phyloP scores from a whole-genome alignment of 2,797 vertebrate species.

The Enteromius mattozi region DNA sequence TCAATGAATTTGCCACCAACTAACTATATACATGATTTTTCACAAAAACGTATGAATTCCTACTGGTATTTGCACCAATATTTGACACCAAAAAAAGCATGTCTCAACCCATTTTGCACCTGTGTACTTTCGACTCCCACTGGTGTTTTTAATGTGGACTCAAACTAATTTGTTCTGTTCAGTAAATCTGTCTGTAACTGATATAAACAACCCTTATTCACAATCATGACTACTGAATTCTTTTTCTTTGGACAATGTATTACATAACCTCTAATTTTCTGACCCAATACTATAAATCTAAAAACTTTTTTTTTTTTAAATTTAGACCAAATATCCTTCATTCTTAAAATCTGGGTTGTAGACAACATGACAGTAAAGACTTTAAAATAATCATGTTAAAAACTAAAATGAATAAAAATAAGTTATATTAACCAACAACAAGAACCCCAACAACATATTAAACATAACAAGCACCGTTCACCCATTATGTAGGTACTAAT shows the following conservation, averaged over 20 bases:
- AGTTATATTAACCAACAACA: neutral
- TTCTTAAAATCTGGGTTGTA: neutral
- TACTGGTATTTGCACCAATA: too few species aligned
- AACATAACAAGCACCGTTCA: neutral
- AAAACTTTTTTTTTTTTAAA: neutral
- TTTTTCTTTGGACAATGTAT: neutral
- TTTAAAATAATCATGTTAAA: neutral
- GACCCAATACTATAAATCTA: neutral
- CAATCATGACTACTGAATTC: neutral
- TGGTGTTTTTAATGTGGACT: too few species aligned
- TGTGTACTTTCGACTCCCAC: neutral
- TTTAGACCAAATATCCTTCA: neutral
- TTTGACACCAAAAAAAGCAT: neutral
- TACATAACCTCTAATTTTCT: neutral
- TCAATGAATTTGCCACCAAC: too few species aligned
- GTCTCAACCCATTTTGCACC: neutral
- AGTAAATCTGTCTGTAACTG: too few species aligned
- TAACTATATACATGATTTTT: too few species aligned
- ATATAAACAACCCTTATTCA: neutral
- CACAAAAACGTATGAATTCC: too few species aligned
- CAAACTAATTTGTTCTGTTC: too few species aligned
- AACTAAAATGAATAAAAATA: neutral
- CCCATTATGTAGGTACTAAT: neutral
- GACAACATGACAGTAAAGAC: neutral
- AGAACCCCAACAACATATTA: neutral